These are phyloP conservation scores for Heliocidaris erythrogramma DNA, from an alignment of 35 echinoderm and acorn worm species.

Conservation along the genomic window DNA sequence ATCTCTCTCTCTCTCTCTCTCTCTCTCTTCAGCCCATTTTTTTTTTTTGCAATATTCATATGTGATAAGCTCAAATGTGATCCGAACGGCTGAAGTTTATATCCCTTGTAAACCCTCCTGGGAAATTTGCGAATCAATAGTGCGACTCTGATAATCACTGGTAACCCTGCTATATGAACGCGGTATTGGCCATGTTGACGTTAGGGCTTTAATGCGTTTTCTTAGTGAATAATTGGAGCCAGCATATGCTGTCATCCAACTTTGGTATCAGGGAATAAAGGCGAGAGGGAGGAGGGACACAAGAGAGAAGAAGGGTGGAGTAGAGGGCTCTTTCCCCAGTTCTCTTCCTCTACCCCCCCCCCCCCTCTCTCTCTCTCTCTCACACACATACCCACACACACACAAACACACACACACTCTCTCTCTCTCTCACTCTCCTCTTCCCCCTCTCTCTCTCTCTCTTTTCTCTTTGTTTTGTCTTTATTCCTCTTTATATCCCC, in stretches of 20 bases:
- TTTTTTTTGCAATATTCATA: background rate
- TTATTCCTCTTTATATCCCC: too few relatives aligned
- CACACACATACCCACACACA: too few relatives aligned
- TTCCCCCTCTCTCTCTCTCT: too few relatives aligned
- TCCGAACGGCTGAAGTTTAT: background rate
- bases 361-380: too few relatives aligned
- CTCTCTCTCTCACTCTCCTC: too few relatives aligned
- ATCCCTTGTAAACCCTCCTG: background rate
- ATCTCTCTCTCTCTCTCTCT: background rate
- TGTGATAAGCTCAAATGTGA: background rate
- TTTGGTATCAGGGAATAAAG: background rate
- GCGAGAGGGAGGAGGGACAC: background rate
- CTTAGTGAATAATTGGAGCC: background rate
- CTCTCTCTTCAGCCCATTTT: background rate
- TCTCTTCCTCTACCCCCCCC: too few relatives aligned
- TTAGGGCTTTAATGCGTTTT: constrained; percentile 1
- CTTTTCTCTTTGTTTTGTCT: too few relatives aligned
- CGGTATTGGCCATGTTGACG: background rate
- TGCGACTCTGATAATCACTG: background rate
- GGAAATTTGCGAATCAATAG: constrained; percentile 6
- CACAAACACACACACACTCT: too few relatives aligned
- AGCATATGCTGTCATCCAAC: background rate
- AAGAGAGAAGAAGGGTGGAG: too few relatives aligned
- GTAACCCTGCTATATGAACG: background rate
- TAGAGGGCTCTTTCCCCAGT: too few relatives aligned